Evolutionary conservation across 2,113 vertebrate genomes (phyloP).

Genomic region (Polypterus senegalus): DNA sequence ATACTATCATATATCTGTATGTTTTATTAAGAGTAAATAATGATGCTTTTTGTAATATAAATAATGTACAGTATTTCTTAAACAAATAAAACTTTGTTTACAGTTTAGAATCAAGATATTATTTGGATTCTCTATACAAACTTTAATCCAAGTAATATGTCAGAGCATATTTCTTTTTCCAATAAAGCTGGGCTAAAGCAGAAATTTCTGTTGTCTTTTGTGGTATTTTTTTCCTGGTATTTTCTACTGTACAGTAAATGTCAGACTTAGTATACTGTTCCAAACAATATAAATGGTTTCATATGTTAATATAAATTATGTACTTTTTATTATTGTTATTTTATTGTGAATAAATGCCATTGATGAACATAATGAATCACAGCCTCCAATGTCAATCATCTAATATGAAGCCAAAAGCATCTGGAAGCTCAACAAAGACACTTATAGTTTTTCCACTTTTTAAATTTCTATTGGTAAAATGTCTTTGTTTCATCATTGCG

Average conservation of each 20-base stretch:
- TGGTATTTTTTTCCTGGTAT: slow-evolving; percentile 17
- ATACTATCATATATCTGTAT: too few relatives aligned
- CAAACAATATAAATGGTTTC: slow-evolving; percentile 25
- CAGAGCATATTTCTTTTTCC: slow-evolving; percentile 21
- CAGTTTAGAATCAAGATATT: slow-evolving; percentile 6
- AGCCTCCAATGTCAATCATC: too few relatives aligned
- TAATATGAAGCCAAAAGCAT: too few relatives aligned
- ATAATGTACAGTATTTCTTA: neutral
- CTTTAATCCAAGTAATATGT: slow-evolving; percentile 17
- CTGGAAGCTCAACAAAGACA: too few relatives aligned
- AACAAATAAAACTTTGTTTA: slow-evolving; percentile 17
- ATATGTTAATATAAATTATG: slow-evolving; percentile 24
- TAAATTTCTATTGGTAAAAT: too few relatives aligned
- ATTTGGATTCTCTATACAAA: slow-evolving; percentile 35
- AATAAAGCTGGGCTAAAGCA: slow-evolving; percentile 18
- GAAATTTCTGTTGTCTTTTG: slow-evolving; percentile 17
- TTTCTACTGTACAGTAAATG: slow-evolving; percentile 25
- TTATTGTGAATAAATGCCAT: too few relatives aligned
- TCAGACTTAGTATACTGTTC: slow-evolving; percentile 28
- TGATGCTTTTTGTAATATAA: too few relatives aligned
- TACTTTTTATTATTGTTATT: too few relatives aligned
- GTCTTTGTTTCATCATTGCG: too few relatives aligned
- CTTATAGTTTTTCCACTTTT: too few relatives aligned
- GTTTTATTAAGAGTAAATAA: too few relatives aligned
- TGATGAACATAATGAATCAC: too few relatives aligned